Percentiles rank a stretch among this genome's conserved stretches.
phyloP scores from a whole-genome alignment of 2,888 invertebrate species.

The Pemphredon lugubris region DNA sequence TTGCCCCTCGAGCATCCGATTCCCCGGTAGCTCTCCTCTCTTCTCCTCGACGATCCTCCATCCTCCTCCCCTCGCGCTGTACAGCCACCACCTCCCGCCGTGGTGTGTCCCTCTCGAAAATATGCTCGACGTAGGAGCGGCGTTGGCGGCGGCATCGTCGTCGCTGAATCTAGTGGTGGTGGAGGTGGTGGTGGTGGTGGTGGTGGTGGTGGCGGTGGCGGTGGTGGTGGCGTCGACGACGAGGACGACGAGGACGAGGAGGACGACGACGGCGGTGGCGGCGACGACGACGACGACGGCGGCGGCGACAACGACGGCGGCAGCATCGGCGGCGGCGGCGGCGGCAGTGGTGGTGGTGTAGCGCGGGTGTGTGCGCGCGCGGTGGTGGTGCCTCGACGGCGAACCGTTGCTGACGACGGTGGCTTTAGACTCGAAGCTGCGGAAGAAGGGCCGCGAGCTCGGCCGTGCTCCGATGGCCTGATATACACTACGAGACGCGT shows the following conservation, averaged over 20 bases:
- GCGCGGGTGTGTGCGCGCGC: slow-evolving; percentile 64
- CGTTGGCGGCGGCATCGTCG: slow-evolving; percentile 42
- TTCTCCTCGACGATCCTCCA: slow-evolving; percentile 11
- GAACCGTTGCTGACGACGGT: slow-evolving; percentile 65
- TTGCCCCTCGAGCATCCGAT: not conserved
- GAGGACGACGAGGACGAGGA: slow-evolving; percentile 60
- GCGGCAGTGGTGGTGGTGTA: slow-evolving; percentile 56
- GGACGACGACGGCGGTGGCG: slow-evolving; percentile 47
- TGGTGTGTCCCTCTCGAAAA: slow-evolving; percentile 29
- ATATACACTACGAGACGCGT: slow-evolving; percentile 68
- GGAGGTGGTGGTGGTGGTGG: slow-evolving; percentile 58
- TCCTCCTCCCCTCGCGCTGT: not conserved
- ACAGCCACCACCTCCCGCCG: slow-evolving; percentile 2
- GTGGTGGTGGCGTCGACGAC: slow-evolving; percentile 60
- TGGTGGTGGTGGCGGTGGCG: slow-evolving; percentile 61
- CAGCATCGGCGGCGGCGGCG: slow-evolving; percentile 43
- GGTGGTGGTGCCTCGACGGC: slow-evolving; percentile 59
- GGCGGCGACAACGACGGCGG: slow-evolving; percentile 43
- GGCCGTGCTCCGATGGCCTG: slow-evolving; percentile 65
- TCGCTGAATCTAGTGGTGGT: slow-evolving; percentile 48
- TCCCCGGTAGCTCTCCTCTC: slow-evolving; percentile 17
- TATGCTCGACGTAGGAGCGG: slow-evolving; percentile 56
- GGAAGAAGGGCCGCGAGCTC: slow-evolving; percentile 65
- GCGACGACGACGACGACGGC: slow-evolving; percentile 47
- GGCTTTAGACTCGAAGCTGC: slow-evolving; percentile 67